phyloP scores from a whole-genome alignment of 2,888 invertebrate species.

The Amblyjoppa fuscipennis region DNA sequence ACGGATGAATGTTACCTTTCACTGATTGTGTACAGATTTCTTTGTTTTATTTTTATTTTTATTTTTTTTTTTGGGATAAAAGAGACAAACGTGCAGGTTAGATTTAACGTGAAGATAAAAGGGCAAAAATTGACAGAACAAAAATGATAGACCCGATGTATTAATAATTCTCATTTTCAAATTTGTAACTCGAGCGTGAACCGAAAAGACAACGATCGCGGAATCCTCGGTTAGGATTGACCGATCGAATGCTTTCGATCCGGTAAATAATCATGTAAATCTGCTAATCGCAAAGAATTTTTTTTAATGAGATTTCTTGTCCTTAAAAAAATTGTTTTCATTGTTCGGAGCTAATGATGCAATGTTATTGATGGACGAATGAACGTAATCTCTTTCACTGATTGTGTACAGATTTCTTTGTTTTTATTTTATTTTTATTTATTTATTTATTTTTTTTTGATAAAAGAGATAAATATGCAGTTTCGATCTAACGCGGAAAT shows the following conservation, averaged over 20 bases:
- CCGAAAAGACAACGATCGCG: too few relatives aligned
- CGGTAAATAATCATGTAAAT: background rate
- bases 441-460: background rate
- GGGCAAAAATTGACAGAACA: background rate
- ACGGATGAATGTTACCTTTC: background rate
- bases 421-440: background rate
- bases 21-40: background rate
- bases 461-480: background rate
- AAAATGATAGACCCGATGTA: background rate
- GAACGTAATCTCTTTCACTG: background rate
- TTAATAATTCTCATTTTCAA: background rate
- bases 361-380: background rate
- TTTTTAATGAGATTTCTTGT: background rate
- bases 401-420: background rate
- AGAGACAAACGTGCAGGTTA: background rate
- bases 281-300: background rate
- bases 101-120: background rate
- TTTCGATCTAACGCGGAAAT: too few relatives aligned
- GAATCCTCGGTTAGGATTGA: constrained; percentile 41
- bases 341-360: background rate
- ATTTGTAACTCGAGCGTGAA: background rate
- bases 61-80: background rate
- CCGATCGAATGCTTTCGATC: constrained; percentile 17
- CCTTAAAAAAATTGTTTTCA: background rate
- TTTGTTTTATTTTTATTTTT: background rate